These are phyloP conservation scores for Holocentrus rufus DNA, from an alignment of 2,797 vertebrate genomes.

Conservation along the genomic window DNA sequence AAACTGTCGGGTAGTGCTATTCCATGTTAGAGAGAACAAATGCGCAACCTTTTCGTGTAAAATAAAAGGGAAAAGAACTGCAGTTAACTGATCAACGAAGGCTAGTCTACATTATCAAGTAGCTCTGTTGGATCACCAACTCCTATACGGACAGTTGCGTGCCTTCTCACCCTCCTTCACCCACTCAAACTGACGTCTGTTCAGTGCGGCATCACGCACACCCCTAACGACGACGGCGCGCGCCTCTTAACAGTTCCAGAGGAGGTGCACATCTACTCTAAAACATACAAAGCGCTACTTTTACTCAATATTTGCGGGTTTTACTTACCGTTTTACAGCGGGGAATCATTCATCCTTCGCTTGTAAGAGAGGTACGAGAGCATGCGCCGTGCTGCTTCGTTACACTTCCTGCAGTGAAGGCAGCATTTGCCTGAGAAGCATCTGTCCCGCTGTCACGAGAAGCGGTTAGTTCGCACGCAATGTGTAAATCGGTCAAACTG, in stretches of 20 bases:
- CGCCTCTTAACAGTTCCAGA: neutral
- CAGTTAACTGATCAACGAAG: neutral
- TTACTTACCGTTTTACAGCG: slow-evolving; percentile 72
- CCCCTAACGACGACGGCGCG: slow-evolving; percentile 16
- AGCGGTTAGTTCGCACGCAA: slow-evolving; percentile 78
- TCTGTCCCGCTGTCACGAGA: slow-evolving; percentile 81
- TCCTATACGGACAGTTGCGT: slow-evolving; percentile 66
- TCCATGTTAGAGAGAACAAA: neutral
- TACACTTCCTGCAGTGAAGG: slow-evolving; percentile 75
- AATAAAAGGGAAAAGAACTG: no score
- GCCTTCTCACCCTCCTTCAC: slow-evolving; percentile 65
- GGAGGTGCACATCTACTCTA: neutral
- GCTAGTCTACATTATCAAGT: slow-evolving; percentile 7
- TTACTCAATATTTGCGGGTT: slow-evolving; percentile 15
- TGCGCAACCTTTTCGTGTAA: neutral
- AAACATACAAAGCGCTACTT: slow-evolving; percentile 23
- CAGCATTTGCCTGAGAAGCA: slow-evolving; percentile 79
- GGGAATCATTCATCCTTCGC: slow-evolving; percentile 60
- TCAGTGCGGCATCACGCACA: slow-evolving; percentile 74
- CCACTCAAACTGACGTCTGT: slow-evolving; percentile 73
- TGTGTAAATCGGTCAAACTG: slow-evolving; percentile 75
- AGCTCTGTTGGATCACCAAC: slow-evolving; percentile 47
- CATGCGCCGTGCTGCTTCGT: slow-evolving; percentile 73
- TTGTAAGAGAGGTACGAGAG: slow-evolving; percentile 48
- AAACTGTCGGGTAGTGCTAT: slow-evolving; percentile 13